Evolutionary conservation across 2,888 invertebrate genomes (phyloP).

Genomic region (Sinodicranocentrus sp.): DNA sequence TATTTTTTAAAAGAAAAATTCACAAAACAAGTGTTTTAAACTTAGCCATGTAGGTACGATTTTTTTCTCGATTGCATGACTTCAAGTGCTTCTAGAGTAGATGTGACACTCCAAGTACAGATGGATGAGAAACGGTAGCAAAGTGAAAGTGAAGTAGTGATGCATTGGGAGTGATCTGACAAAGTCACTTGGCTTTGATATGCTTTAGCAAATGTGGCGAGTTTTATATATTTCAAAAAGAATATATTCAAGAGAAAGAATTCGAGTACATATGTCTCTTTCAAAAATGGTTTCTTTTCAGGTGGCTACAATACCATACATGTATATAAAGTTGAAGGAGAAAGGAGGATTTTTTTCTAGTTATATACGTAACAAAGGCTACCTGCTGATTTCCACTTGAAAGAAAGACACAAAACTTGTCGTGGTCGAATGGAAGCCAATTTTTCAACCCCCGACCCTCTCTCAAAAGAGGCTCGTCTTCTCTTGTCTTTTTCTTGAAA

Average conservation of each 20-base stretch:
- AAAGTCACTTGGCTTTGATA: constrained; percentile 60
- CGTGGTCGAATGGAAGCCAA: constrained; percentile 49
- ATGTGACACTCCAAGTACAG: background rate
- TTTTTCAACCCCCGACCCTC: constrained; percentile 42
- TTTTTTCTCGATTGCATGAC: background rate
- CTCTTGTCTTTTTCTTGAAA: constrained; percentile 8
- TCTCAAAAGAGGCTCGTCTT: background rate
- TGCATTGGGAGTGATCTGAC: constrained; percentile 62
- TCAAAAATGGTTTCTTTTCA: background rate
- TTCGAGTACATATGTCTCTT: background rate
- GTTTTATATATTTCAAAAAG: too few relatives aligned
- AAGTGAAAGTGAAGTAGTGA: constrained; percentile 43
- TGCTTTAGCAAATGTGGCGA: background rate
- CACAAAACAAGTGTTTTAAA: too few relatives aligned
- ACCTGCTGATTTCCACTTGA: constrained; percentile 63
- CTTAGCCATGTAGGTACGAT: background rate
- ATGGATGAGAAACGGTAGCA: constrained; percentile 20
- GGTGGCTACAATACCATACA: background rate
- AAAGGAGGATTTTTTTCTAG: too few relatives aligned
- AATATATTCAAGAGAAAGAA: too few relatives aligned
- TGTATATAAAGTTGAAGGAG: too few relatives aligned
- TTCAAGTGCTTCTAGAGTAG: background rate
- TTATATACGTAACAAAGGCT: constrained; percentile 41
- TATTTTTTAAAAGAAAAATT: too few relatives aligned
- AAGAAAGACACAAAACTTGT: constrained; percentile 53